Evolutionary conservation across 2,888 invertebrate genomes (phyloP).

Genomic region (Mylabris sibirica): DNA sequence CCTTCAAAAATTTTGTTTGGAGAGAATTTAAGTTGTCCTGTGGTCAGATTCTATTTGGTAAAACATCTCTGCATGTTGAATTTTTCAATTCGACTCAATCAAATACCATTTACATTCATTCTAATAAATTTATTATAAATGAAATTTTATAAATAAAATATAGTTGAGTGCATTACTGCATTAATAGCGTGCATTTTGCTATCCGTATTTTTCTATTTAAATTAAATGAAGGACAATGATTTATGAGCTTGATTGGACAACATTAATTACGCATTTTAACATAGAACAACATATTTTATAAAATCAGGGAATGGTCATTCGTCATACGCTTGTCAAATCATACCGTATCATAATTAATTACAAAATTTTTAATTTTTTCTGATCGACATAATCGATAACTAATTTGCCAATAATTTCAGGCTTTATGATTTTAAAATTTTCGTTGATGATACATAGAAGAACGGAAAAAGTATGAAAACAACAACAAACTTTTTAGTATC

Average conservation of each 20-base stretch:
- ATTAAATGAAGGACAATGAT: constrained; percentile 7
- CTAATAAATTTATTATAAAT: constrained; percentile 7
- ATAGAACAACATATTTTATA: background rate
- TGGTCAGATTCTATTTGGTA: constrained; percentile 51
- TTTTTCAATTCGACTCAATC: constrained; percentile 19
- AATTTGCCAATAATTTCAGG: background rate
- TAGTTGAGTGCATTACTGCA: background rate
- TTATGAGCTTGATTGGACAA: constrained; percentile 7
- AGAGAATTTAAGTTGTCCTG: constrained; percentile 55
- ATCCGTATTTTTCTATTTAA: background rate
- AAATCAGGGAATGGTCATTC: background rate
- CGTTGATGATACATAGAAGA: background rate
- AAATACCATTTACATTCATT: constrained; percentile 14
- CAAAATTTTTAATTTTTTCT: background rate
- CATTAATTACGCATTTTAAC: constrained; percentile 10
- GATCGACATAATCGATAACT: background rate
- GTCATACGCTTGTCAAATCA: background rate
- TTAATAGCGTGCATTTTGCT: background rate
- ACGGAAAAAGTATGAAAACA: background rate
- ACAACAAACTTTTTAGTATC: background rate
- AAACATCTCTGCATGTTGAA: constrained; percentile 30
- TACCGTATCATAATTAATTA: background rate
- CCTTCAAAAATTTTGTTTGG: constrained; percentile 49
- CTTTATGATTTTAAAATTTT: background rate
- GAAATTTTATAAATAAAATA: constrained; percentile 2